phyloP scores from a whole-genome alignment of 2,797 vertebrate species.

The Enteromius thamalakanensis region DNA sequence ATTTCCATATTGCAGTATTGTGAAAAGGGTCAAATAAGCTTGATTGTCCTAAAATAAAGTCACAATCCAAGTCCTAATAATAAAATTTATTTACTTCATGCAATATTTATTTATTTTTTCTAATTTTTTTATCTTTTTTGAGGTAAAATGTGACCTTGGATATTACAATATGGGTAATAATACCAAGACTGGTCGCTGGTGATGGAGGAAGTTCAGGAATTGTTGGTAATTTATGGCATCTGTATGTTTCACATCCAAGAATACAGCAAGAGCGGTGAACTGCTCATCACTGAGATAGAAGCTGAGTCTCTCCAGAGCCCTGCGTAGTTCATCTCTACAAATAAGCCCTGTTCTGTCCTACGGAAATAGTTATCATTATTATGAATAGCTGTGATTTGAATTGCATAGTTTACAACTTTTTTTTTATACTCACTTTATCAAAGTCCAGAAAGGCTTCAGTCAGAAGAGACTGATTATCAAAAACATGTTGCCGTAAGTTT shows the following conservation, averaged over 20 bases:
- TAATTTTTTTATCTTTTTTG: not conserved
- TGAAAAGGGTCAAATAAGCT: not conserved
- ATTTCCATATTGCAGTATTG: not conserved
- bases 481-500: slow-evolving; percentile 59
- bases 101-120: not conserved
- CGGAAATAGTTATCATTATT: not conserved
- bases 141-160: not conserved
- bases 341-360: slow-evolving; percentile 66
- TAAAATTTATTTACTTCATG: not conserved
- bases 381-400: not conserved
- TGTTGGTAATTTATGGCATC: slow-evolving; percentile 60
- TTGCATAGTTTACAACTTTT: not conserved
- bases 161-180: not conserved
- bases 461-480: slow-evolving; percentile 60
- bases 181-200: slow-evolving; percentile 21
- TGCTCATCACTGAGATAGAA: slow-evolving; percentile 66
- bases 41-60: not conserved
- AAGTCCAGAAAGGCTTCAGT: slow-evolving; percentile 68
- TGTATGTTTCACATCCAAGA: slow-evolving; percentile 67
- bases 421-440: slow-evolving; percentile 63
- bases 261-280: slow-evolving; percentile 71
- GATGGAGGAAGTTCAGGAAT: slow-evolving; percentile 61
- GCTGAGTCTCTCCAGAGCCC: slow-evolving; percentile 58
- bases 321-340: slow-evolving; percentile 65
- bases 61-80: not conserved